These are phyloP conservation scores for Notarius quadriscutis DNA, from an alignment of 2,113 vertebrate species.

Conservation along the genomic window DNA sequence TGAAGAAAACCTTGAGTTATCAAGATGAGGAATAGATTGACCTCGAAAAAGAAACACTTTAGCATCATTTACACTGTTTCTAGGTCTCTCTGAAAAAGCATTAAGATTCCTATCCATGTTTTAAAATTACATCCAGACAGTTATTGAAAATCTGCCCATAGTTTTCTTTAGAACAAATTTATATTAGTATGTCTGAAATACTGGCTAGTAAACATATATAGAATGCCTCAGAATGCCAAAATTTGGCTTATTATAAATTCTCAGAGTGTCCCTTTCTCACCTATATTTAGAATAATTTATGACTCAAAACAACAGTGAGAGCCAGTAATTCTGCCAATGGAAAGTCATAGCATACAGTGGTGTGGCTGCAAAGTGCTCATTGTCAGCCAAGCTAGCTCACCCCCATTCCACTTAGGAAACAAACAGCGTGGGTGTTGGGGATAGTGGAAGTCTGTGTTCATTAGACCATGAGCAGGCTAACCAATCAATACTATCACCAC, in stretches of 20 bases:
- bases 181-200: background rate
- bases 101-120: background rate
- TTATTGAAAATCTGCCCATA: constrained; percentile 8
- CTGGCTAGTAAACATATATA: background rate
- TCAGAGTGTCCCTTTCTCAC: background rate
- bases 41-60: constrained; percentile 31
- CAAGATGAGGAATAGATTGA: constrained; percentile 36
- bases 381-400: constrained; percentile 36
- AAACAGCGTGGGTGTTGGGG: constrained; percentile 14
- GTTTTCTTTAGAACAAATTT: background rate
- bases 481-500: constrained; percentile 56
- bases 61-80: constrained; percentile 24
- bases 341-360: background rate
- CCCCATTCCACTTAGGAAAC: constrained; percentile 25
- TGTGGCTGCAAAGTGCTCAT: constrained; percentile 25
- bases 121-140: constrained; percentile 20
- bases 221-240: background rate
- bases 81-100: constrained; percentile 21
- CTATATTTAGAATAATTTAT: background rate
- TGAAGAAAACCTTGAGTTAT: constrained; percentile 37
- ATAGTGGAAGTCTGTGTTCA: constrained; percentile 37
- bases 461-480: constrained; percentile 44
- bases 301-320: constrained; percentile 4
- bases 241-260: background rate
- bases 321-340: constrained; percentile 24